These are phyloP conservation scores for Spermophilus dauricus DNA, from an alignment of 2,113 vertebrate species.

Conservation along the genomic window DNA sequence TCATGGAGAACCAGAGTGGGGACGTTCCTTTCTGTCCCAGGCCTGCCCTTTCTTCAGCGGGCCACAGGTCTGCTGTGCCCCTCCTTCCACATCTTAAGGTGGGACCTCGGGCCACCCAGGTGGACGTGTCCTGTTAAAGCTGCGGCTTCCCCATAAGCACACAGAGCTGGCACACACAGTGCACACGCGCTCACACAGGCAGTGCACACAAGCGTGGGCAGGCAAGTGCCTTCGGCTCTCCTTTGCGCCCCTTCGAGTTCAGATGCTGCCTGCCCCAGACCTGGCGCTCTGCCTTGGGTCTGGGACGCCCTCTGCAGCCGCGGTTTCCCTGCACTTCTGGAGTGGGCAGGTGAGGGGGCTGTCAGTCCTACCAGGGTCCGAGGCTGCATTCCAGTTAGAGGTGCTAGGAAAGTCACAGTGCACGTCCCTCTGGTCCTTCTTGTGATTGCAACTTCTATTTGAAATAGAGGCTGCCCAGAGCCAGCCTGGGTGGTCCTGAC, in stretches of 20 bases:
- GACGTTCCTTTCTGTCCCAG: too few relatives aligned
- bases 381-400: not conserved
- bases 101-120: not conserved
- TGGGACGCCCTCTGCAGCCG: not conserved
- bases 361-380: not conserved
- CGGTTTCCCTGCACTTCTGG: too few relatives aligned
- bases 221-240: too few relatives aligned
- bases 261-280: not conserved
- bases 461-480: too few relatives aligned
- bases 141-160: rapidly evolving
- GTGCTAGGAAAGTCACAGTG: too few relatives aligned
- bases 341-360: not conserved
- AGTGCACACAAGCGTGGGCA: too few relatives aligned
- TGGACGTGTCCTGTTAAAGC: not conserved
- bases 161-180: rapidly evolving
- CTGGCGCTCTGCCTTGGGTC: not conserved
- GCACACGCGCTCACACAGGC: not conserved
- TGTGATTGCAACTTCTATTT: not conserved
- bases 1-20: not conserved
- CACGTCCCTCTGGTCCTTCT: not conserved
- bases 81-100: not conserved
- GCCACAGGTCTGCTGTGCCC: not conserved
- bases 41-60: not conserved
- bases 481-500: too few relatives aligned
- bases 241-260: rapidly evolving